These are phyloP conservation scores for Atta colombica DNA, from an alignment of 1,140 invertebrate species.

Conservation along the genomic window DNA sequence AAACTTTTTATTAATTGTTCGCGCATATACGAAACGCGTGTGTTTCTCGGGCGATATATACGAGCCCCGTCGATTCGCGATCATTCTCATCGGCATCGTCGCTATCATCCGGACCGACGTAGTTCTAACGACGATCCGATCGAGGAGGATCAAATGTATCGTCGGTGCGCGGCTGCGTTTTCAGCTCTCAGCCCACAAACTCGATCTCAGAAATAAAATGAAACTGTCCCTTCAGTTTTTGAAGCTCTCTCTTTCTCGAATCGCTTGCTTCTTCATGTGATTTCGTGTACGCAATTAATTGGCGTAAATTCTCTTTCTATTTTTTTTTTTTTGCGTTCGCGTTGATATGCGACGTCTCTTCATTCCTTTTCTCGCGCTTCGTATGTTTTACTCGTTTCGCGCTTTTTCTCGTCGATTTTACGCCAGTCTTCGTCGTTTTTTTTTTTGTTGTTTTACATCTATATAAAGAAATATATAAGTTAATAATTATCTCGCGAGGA, in stretches of 20 bases:
- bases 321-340: background rate
- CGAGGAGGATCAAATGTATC: background rate
- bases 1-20: background rate
- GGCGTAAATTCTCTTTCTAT: background rate
- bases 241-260: conserved; percentile 49
- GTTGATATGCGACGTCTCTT: conserved; percentile 1
- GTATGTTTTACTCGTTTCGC: conserved; percentile 15
- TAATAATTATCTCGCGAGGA: conserved; percentile 39
- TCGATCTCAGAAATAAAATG: conserved; percentile 81
- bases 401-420: conserved; percentile 31
- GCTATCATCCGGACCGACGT: background rate
- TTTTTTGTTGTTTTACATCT: conserved; percentile 48
- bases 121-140: background rate
- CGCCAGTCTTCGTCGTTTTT: conserved; percentile 42
- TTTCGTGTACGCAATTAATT: conserved; percentile 14
- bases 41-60: background rate
- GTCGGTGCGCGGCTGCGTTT: conserved; percentile 74
- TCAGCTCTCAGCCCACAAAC: conserved; percentile 82
- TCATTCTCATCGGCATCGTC: conserved; percentile 23
- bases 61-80: background rate
- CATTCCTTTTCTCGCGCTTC: conserved; percentile 40
- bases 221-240: conserved; percentile 31
- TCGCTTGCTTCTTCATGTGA: conserved; percentile 27
- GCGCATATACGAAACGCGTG: background rate
- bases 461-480: conserved; percentile 41